Evolutionary conservation across 2,888 invertebrate genomes (phyloP), one percentile per base, ranked within the genome.

Genomic region (Rhodophaea formosa): DNA sequence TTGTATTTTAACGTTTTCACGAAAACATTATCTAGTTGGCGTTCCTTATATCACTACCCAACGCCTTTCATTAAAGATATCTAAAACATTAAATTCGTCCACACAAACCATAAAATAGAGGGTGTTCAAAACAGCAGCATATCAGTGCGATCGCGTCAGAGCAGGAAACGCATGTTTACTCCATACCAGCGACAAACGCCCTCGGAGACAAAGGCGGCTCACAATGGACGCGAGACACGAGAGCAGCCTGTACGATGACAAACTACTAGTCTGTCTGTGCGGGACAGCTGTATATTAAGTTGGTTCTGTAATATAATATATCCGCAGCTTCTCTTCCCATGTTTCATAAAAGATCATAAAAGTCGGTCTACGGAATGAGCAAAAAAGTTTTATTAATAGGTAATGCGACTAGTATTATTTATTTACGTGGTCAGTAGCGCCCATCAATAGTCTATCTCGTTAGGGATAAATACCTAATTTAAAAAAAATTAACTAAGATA

Each of bases 161-260:
- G 45, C 45, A 45, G 71, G 71, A 73, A 75, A 68, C 62, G 69
- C 71, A 70, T 69, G 69, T 72, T 70, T 72, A 68, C 67, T 67
- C 68, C 69, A 70, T 68, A 65, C 64, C 62, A 62, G 64, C 61
- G 64, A 61, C 65, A 66, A 65, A 65, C 62, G 62, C 61, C 44
- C 57, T 52, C 55, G 57, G 59, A 57, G 17, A 62, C 61, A 63
- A 63, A 62, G 62, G 64, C 57, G 57, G 45, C 52, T 56, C 57
- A 62, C 62, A 63, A 63, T 63, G 53, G 56, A 29, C 43, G 55
- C 64, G 53, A 59, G 62, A 62, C 73, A 14, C 47, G 30, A 75
- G 73, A 69, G 68, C 39, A 39, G 10, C 39, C 39, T 39, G 39
- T 39, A 39, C 12, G 39, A 58, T 62, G 55, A 62, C 68, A 70